Evolutionary conservation across 2,888 invertebrate genomes (phyloP).

Genomic region (Nemurella pictetii): DNA sequence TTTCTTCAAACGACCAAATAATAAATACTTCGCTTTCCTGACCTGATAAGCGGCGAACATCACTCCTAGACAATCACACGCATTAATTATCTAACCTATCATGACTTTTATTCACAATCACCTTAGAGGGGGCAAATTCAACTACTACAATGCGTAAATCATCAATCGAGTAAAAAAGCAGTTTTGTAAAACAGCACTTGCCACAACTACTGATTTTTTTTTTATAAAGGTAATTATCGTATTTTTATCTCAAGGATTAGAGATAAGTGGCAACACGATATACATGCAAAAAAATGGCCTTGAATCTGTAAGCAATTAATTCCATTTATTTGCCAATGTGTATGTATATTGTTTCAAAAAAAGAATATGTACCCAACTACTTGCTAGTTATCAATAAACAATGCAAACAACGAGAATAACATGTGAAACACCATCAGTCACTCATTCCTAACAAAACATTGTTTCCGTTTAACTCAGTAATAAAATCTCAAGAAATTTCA

Average conservation of each 20-base stretch:
- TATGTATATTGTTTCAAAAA: not conserved
- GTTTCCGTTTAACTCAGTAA: slow-evolving; percentile 7
- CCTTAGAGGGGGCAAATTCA: too few species aligned
- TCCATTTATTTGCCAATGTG: not conserved
- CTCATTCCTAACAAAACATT: not conserved
- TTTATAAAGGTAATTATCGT: not conserved
- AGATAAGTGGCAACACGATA: not conserved
- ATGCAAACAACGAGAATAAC: not conserved
- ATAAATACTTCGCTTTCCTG: not conserved
- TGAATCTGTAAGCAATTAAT: not conserved
- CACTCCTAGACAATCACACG: not conserved
- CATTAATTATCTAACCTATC: too few species aligned
- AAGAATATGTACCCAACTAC: not conserved
- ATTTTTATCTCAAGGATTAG: not conserved
- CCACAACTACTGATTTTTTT: not conserved
- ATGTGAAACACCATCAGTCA: not conserved
- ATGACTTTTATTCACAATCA: too few species aligned
- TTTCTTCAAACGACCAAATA: not conserved
- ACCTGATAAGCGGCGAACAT: not conserved
- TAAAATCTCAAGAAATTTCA: slow-evolving; percentile 20
- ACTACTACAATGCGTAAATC: too few species aligned
- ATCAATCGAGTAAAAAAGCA: too few species aligned
- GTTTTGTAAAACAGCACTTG: too few species aligned
- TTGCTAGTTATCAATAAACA: not conserved
- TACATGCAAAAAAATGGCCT: not conserved